Percentiles rank a stretch among this genome's conserved stretches.
phyloP scores from a whole-genome alignment of 2,797 vertebrate species.

The Crax fasciolata region DNA sequence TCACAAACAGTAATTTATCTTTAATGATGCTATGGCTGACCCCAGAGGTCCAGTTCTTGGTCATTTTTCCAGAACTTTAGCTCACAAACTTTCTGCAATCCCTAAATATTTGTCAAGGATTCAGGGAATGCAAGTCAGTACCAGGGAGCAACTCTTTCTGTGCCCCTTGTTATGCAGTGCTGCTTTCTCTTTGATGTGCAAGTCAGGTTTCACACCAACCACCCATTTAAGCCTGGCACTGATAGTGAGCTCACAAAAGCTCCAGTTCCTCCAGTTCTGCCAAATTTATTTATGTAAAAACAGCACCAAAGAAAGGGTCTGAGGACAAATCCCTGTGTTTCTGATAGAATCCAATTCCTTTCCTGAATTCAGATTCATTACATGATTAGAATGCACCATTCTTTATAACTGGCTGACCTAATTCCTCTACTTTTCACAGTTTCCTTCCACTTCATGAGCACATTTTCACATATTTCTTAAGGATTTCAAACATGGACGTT shows the following conservation, averaged over 20 bases:
- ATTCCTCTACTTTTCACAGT: neutral
- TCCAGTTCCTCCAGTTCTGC: neutral
- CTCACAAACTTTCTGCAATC: neutral
- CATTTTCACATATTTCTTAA: neutral
- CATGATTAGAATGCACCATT: neutral
- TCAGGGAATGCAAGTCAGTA: neutral
- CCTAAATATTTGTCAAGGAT: neutral
- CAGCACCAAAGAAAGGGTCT: neutral
- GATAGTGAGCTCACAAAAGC: neutral
- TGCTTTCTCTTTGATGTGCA: neutral
- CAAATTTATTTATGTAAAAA: neutral
- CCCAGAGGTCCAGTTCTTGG: neutral
- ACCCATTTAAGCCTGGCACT: neutral
- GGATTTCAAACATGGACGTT: neutral
- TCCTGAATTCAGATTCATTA: neutral
- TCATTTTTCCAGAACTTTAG: neutral
- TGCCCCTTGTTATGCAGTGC: neutral
- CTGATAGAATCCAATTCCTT: neutral
- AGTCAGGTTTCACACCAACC: neutral
- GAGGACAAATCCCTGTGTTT: neutral
- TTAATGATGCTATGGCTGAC: neutral
- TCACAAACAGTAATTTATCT: neutral
- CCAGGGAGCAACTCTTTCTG: neutral
- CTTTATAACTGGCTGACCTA: neutral
- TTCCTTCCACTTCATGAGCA: neutral